Base-by-base conservation (phyloP, 2,113 vertebrate species). In the Dendropsophus ebraccatus region DNA sequence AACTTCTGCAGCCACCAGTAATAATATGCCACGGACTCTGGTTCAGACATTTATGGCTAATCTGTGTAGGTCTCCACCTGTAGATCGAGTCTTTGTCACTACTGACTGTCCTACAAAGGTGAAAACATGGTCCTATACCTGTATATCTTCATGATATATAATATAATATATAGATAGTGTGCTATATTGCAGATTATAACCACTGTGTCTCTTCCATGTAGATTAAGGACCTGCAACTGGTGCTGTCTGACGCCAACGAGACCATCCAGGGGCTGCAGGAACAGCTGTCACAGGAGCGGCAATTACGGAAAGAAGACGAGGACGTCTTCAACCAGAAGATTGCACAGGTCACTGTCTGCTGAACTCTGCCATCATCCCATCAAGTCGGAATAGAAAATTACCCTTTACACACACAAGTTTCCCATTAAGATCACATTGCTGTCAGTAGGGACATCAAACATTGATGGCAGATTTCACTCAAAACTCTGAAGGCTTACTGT, bases 201-300 rank as follows among this genome's bases (percentile, higher is more conserved):
- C 23, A 7, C 11, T 56, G 13, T 78, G 52, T 45, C 30, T 23
- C 10, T 76, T 25, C 4, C 9, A 72, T 90, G 45, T 91, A 96
- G 95, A 93, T 96, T 90, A 90, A 89, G 83, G 96, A 96, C 87
- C 92, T 96, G 89, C 95, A 95, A 83, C 89, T 92, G 88, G 93
- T 91, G 87, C 92, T 97, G 88, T 95, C 92, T 0, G 94, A 97
- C 87, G 95, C 92, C 30, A 94, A 95, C 0, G 95, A 96, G 89
- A 95, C 93, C 25, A 91, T 95, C 72, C 89, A 89, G 37, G 92
- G 92, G 56, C 90, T 94, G 72, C 94, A 96, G 89, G 96, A 96
- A 89, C 96, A 97, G 88, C 93, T 96, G 47, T 93, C 94, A 0
- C 94, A 95, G 88, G 96, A 97, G 88, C 95, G 91, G 83, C 94